phyloP scores from a whole-genome alignment of 2,888 invertebrate genomes.

The Apotomis capreana region DNA sequence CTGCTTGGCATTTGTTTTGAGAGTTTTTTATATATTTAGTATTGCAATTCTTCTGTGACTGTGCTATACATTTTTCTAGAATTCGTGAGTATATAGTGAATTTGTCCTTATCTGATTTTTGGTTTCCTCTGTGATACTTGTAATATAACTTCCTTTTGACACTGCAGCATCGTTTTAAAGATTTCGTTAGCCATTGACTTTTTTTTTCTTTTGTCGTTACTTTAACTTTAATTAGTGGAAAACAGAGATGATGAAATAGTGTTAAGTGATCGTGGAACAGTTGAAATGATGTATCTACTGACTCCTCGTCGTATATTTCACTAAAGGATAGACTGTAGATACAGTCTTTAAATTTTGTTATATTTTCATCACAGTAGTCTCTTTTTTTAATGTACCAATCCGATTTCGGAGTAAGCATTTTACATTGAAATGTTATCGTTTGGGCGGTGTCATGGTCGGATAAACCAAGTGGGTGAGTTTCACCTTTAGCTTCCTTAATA shows the following conservation, averaged over 20 bases:
- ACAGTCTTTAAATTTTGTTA: conserved; percentile 1
- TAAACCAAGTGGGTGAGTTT: no score
- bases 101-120: background rate
- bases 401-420: background rate
- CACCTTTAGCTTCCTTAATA: no score
- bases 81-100: conserved; percentile 2
- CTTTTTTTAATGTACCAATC: background rate
- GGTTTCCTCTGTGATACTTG: background rate
- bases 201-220: background rate
- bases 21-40: background rate
- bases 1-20: conserved; percentile 13
- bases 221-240: conserved; percentile 4
- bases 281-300: background rate
- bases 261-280: background rate
- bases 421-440: no score
- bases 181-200: conserved; percentile 1
- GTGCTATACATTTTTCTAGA: conserved; percentile 1
- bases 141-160: conserved; percentile 12
- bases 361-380: conserved; percentile 7
- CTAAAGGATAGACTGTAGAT: conserved; percentile 10
- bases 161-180: conserved; percentile 2
- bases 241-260: conserved; percentile 13
- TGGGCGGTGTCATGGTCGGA: no score
- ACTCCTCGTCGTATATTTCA: conserved; percentile 3
- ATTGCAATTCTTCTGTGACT: conserved; percentile 5